Percentiles rank a stretch among this genome's conserved stretches.
These are phyloP conservation scores for Metellina segmentata DNA, from an alignment of 2,888 invertebrate species.

Conservation along the genomic window DNA sequence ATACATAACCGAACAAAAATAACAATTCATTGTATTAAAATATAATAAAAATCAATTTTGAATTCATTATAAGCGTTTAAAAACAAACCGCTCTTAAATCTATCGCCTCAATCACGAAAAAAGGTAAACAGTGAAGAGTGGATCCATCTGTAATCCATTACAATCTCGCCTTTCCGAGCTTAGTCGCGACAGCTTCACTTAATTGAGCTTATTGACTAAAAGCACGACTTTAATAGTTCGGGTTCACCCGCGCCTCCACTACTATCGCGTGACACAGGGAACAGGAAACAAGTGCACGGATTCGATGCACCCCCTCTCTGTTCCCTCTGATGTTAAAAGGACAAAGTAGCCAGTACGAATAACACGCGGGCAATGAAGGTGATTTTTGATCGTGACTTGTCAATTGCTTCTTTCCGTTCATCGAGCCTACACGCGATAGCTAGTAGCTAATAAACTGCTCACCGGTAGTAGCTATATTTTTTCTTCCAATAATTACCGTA, in stretches of 20 bases:
- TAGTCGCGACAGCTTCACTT: background rate
- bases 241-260: background rate
- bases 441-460: no score
- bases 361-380: background rate
- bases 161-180: background rate
- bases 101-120: background rate
- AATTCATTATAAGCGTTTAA: background rate
- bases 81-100: background rate
- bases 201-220: background rate
- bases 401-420: background rate
- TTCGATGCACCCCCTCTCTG: background rate
- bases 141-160: background rate
- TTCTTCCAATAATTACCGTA: no score
- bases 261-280: background rate
- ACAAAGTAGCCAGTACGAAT: background rate
- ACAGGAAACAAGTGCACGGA: background rate
- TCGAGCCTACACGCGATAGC: background rate
- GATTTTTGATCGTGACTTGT: background rate
- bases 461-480: no score
- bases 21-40: no score
- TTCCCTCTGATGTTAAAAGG: background rate
- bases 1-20: no score
- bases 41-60: no score
- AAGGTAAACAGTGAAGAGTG: background rate
- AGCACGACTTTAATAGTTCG: background rate